Evolutionary conservation across 2,888 invertebrate species (phyloP).

Genomic region (Leuctra nigra): DNA sequence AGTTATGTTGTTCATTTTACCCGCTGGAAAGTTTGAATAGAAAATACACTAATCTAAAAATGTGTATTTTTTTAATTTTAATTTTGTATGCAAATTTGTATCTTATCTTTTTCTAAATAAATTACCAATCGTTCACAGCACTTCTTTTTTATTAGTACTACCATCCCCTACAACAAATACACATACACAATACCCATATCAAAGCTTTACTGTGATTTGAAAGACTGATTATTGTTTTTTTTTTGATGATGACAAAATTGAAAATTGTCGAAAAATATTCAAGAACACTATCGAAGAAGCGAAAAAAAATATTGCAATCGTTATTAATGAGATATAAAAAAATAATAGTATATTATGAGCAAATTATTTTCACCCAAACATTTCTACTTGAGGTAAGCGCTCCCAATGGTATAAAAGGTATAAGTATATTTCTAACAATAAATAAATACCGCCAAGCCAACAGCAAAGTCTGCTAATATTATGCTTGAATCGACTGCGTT

Average conservation of each 20-base stretch:
- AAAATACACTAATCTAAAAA: no score
- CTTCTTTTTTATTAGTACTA: constrained; percentile 23
- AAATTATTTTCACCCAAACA: neutral
- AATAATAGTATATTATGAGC: neutral
- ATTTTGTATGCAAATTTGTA: constrained; percentile 22
- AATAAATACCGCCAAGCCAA: constrained; percentile 3
- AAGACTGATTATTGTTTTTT: constrained; percentile 44
- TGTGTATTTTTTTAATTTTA: neutral
- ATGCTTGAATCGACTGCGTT: constrained; percentile 5
- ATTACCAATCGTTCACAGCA: constrained; percentile 22
- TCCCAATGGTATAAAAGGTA: no score
- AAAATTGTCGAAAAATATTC: constrained; percentile 3
- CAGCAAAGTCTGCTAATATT: constrained; percentile 10
- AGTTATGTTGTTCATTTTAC: neutral
- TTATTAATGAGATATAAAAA: no score
- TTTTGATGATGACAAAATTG: constrained; percentile 20
- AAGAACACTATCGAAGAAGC: neutral
- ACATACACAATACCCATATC: constrained; percentile 39
- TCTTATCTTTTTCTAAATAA: constrained; percentile 27
- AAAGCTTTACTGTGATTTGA: constrained; percentile 50
- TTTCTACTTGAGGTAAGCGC: no score
- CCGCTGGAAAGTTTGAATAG: constrained; percentile 2
- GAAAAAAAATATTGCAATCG: no score
- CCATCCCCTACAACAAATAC: constrained; percentile 24
- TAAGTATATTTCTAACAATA: no score